Conservation (phyloP, 2,888 invertebrate species). For the Eupithecia pulchellata region DNA sequence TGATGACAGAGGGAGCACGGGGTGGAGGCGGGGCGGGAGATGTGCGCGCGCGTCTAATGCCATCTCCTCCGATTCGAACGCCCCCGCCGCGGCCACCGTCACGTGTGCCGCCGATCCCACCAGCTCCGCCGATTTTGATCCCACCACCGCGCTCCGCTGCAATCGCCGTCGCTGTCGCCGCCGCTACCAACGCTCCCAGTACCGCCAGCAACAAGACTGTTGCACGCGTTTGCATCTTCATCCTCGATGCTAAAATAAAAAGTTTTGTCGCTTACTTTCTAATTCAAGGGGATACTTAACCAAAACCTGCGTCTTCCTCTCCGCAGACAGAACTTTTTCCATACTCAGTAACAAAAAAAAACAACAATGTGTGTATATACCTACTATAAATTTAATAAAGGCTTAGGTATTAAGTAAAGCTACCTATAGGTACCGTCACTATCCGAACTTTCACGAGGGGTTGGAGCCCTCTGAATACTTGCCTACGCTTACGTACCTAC, state of each 20-base stretch:
- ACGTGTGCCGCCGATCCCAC: conserved; percentile 61
- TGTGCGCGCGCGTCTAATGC: conserved; percentile 72
- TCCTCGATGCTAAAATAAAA: conserved; percentile 66
- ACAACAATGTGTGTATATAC: too few relatives aligned
- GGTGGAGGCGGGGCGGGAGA: conserved; percentile 78
- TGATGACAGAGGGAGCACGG: conserved; percentile 81
- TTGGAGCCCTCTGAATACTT: too few relatives aligned
- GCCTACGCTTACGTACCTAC: too few relatives aligned
- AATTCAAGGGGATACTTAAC: not conserved
- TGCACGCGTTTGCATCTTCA: conserved; percentile 79
- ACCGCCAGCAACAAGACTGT: conserved; percentile 76
- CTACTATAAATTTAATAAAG: too few relatives aligned
- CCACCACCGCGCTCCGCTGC: conserved; percentile 75
- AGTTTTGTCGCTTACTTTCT: not conserved
- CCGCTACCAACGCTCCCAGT: conserved; percentile 71
- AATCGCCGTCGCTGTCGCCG: conserved; percentile 58
- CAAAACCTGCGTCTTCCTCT: not conserved
- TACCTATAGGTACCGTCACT: too few relatives aligned
- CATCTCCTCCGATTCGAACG: conserved; percentile 72
- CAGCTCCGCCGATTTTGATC: conserved; percentile 73
- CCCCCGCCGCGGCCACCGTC: conserved; percentile 73
- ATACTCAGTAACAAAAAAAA: too few relatives aligned
- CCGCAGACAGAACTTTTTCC: not conserved
- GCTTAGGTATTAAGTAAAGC: too few relatives aligned
- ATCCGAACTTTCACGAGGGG: too few relatives aligned